These are phyloP conservation scores for Deilephila elpenor DNA, from an alignment of 2,888 invertebrate genomes.

Conservation along the genomic window DNA sequence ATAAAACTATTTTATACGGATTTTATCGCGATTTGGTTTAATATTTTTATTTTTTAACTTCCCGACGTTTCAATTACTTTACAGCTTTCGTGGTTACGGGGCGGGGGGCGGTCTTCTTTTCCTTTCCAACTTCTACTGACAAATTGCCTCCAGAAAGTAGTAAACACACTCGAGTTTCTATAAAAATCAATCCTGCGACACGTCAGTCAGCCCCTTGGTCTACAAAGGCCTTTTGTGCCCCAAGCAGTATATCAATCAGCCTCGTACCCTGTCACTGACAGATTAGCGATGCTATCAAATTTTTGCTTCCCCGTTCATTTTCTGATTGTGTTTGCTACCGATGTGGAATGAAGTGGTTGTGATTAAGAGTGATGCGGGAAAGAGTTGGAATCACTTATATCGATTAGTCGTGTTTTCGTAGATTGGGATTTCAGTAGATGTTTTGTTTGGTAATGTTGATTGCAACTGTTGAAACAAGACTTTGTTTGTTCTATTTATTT, in stretches of 20 bases:
- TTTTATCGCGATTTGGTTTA: no score
- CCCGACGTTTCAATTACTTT: no score
- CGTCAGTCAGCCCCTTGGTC: conserved; percentile 19
- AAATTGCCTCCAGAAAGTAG: neutral
- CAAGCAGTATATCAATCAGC: conserved; percentile 29
- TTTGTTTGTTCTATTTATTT: no score
- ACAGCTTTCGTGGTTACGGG: no score
- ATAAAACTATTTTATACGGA: no score
- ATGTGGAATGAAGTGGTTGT: conserved; percentile 1
- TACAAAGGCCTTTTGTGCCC: conserved; percentile 28
- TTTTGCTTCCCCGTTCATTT: conserved; percentile 26
- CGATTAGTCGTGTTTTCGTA: no score
- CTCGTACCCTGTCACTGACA: conserved; percentile 24
- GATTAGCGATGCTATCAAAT: conserved; percentile 30
- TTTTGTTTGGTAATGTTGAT: no score
- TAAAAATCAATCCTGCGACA: conserved; percentile 25
- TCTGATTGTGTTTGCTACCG: conserved; percentile 12
- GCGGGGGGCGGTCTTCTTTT: no score
- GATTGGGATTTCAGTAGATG: no score
- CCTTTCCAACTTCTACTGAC: neutral
- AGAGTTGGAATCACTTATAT: no score
- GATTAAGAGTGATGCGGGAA: neutral
- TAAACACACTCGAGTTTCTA: conserved; percentile 10
- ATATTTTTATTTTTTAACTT: no score
- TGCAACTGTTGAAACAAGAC: no score